These are phyloP conservation scores for Urocyon cinereoargenteus DNA, from an alignment of 2,797 vertebrate species.

Conservation along the genomic window DNA sequence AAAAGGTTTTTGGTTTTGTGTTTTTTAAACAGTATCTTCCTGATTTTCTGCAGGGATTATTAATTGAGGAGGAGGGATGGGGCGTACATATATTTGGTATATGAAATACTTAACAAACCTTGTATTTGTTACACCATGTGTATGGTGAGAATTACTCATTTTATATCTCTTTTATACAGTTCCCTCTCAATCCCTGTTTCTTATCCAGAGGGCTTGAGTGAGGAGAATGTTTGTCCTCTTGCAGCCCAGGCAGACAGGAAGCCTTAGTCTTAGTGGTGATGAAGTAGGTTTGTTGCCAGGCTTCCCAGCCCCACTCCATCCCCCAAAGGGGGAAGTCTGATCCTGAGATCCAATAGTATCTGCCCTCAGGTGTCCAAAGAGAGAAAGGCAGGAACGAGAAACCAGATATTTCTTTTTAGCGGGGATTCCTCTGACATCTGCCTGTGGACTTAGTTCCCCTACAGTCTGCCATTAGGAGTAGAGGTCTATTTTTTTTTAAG, in stretches of 20 bases:
- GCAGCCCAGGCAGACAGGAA: background rate
- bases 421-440: background rate
- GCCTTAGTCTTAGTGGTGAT: background rate
- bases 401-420: background rate
- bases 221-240: background rate
- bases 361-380: background rate
- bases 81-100: background rate
- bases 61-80: background rate
- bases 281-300: background rate
- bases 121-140: background rate
- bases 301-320: background rate
- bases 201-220: background rate
- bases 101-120: conserved; percentile 44
- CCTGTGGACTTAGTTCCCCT: background rate
- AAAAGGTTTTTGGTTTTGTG: background rate
- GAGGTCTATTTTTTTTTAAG: background rate
- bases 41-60: conserved; percentile 18
- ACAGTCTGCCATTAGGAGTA: background rate
- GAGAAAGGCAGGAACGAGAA: background rate
- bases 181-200: background rate
- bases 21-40: conserved; percentile 19
- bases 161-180: background rate
- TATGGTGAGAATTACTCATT: background rate
- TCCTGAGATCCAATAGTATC: background rate
- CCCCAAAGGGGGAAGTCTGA: background rate